Evolutionary conservation across 1,140 invertebrate species (phyloP).

Genomic region (Aphelinus certus): DNA sequence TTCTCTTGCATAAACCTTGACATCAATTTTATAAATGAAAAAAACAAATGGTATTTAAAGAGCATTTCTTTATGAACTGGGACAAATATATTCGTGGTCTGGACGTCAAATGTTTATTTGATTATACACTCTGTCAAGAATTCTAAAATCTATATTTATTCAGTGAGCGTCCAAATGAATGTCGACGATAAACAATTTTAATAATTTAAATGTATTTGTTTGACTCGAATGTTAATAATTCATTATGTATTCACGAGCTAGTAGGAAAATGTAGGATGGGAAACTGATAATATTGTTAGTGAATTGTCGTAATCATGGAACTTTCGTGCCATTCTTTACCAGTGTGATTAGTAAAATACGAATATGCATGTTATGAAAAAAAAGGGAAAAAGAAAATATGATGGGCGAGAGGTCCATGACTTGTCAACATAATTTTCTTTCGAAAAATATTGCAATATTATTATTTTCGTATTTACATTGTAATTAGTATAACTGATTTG

Average conservation of each 20-base stretch:
- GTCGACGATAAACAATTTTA: neutral
- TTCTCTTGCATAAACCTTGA: too few species aligned
- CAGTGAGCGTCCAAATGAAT: neutral
- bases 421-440: constrained; percentile 17
- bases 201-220: neutral
- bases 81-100: constrained; percentile 7
- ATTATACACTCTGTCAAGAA: neutral
- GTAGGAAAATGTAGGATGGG: constrained; percentile 7
- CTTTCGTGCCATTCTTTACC: constrained; percentile 49
- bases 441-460: constrained; percentile 13
- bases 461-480: neutral
- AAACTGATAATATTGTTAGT: constrained; percentile 20
- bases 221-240: neutral
- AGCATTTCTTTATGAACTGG: constrained; percentile 11
- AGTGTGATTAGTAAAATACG: constrained; percentile 36
- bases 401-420: constrained; percentile 18
- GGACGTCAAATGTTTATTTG: constrained; percentile 21
- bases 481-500: neutral
- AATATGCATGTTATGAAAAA: constrained; percentile 16
- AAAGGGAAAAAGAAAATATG: neutral
- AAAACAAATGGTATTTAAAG: neutral
- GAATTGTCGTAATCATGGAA: constrained; percentile 34
- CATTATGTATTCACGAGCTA: neutral
- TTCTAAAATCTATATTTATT: constrained; percentile 22
- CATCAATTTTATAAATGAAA: too few species aligned